A percentile compares a stretch with the other conserved stretches of the same genome.
Conservation (phyloP, 2,113 vertebrate genomes). For the Dipodomys stephensi region DNA sequence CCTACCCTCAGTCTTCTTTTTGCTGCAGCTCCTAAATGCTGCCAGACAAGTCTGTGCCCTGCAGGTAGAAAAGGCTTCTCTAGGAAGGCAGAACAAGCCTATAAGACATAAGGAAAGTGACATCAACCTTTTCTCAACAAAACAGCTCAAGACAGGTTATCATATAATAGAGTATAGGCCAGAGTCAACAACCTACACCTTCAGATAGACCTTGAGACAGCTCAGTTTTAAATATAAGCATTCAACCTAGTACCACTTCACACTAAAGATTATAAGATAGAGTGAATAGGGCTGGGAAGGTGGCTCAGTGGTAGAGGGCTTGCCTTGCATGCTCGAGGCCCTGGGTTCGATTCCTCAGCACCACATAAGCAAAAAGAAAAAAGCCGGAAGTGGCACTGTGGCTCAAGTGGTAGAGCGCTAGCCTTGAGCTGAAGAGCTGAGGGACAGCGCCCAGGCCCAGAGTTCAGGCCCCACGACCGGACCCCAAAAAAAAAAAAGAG, state of each 20-base stretch:
- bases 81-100: background rate
- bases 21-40: background rate
- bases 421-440: no score
- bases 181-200: background rate
- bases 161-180: background rate
- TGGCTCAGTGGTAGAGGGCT: no score
- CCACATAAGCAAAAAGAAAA: no score
- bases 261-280: background rate
- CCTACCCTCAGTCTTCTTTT: background rate
- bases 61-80: background rate
- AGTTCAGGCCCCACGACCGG: no score
- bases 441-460: no score
- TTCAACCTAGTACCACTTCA: background rate
- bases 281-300: no score
- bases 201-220: background rate
- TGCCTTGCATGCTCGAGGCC: no score
- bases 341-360: no score
- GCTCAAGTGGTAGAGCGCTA: no score
- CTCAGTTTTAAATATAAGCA: background rate
- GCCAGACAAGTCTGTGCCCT: background rate
- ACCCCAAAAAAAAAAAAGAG: no score
- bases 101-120: background rate
- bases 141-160: background rate
- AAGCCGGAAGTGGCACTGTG: no score
- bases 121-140: background rate